phyloP scores from a whole-genome alignment of 2,113 vertebrate genomes.

The Pica pica region DNA sequence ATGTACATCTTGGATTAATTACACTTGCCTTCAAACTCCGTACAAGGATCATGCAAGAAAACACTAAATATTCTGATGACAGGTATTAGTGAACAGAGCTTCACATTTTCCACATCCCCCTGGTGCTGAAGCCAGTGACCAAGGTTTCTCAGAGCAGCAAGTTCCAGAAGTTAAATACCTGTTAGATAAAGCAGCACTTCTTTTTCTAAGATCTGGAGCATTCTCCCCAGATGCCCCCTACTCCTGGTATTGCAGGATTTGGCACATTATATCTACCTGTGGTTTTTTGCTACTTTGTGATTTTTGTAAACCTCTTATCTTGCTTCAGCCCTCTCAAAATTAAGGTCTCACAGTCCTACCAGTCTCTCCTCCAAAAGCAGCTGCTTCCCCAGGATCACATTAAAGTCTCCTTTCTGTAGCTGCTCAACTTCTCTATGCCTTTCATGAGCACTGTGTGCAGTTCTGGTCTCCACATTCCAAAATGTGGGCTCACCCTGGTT shows the following conservation, averaged over 20 bases:
- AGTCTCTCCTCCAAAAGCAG: neutral
- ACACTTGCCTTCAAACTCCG: neutral
- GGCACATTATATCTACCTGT: neutral
- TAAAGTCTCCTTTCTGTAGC: neutral
- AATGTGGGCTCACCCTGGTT: neutral
- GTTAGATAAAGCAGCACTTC: neutral
- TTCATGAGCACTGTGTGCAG: neutral
- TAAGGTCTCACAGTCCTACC: neutral
- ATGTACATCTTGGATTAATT: slow-evolving; percentile 32
- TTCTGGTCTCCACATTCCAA: neutral
- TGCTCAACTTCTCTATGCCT: neutral
- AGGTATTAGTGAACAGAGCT: neutral
- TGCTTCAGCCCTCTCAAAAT: neutral
- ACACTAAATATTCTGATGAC: neutral
- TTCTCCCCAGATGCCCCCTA: neutral
- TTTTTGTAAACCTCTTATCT: neutral
- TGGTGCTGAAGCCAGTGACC: neutral
- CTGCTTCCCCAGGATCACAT: neutral
- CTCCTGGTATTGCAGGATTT: neutral
- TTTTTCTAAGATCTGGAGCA: neutral
- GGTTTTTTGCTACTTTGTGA: neutral
- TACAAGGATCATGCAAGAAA: neutral
- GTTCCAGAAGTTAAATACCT: neutral
- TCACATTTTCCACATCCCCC: neutral
- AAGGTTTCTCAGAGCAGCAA: neutral